Evolutionary conservation across 2,797 vertebrate genomes (phyloP).

Genomic region (Forpus xanthops): DNA sequence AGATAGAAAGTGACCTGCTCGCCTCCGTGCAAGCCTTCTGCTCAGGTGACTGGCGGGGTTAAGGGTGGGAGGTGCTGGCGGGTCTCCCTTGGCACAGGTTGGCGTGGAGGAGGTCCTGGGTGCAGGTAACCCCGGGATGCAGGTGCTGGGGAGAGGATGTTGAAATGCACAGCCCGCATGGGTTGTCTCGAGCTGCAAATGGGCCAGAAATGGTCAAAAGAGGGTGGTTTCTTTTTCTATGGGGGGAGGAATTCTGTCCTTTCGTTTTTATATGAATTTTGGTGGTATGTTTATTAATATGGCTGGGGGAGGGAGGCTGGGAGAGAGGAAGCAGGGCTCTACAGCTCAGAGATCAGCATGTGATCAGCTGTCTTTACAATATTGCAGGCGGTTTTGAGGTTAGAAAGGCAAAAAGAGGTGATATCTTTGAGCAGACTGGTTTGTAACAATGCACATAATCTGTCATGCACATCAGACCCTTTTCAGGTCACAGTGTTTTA

Average conservation of each 20-base stretch:
- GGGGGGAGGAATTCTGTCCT: background rate
- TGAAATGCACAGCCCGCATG: background rate
- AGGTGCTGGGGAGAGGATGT: background rate
- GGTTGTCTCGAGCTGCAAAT: background rate
- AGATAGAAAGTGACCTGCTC: background rate
- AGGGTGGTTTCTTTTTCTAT: fast-evolving
- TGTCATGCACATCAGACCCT: background rate
- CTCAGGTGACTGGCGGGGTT: background rate
- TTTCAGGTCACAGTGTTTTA: background rate
- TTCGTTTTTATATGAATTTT: background rate
- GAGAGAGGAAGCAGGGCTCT: background rate
- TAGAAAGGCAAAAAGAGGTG: background rate
- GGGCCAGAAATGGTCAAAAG: background rate
- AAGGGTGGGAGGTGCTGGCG: background rate
- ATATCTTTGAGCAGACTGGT: background rate
- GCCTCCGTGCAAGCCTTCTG: background rate
- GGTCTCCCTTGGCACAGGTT: background rate
- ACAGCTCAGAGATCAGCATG: background rate
- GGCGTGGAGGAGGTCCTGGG: background rate
- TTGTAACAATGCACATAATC: background rate
- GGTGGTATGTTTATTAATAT: background rate
- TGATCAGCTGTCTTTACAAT: background rate
- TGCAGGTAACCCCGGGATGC: constrained; percentile 1
- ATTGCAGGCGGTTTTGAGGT: background rate
- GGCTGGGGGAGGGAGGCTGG: background rate